Percentiles rank a stretch among this genome's conserved stretches.
These are phyloP conservation scores for Trichomalopsis sarcophagae DNA, from an alignment of 1,140 invertebrate species.

Conservation along the genomic window DNA sequence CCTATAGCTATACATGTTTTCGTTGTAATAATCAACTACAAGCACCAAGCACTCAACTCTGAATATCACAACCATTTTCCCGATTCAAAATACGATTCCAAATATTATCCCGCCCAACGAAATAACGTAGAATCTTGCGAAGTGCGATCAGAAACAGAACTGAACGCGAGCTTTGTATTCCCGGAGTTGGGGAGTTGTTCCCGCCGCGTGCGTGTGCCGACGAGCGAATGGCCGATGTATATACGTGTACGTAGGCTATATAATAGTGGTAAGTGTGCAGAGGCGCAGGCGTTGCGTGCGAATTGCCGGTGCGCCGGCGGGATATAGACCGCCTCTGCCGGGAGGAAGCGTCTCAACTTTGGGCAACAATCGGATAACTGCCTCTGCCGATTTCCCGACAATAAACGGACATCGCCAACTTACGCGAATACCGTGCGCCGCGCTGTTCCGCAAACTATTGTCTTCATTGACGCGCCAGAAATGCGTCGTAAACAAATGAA, in stretches of 20 bases:
- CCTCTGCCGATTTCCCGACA: constrained; percentile 46
- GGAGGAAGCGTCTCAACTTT: constrained; percentile 36
- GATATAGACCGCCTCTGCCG: not conserved
- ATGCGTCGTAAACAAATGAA: constrained; percentile 31
- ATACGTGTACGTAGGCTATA: not conserved
- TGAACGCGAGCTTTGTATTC: constrained; percentile 16
- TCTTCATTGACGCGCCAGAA: constrained; percentile 21
- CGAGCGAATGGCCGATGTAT: not conserved
- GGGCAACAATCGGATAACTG: constrained; percentile 49
- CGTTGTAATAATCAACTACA: too few species aligned
- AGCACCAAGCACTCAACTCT: too few species aligned
- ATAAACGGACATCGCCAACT: constrained; percentile 46
- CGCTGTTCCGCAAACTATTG: constrained; percentile 18
- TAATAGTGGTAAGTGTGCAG: not conserved
- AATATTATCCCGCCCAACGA: not conserved
- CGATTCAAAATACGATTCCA: not conserved
- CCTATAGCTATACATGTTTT: too few species aligned
- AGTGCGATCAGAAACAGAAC: not conserved
- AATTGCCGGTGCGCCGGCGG: constrained; percentile 15
- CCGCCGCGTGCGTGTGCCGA: not conserved
- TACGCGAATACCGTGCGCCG: constrained; percentile 8
- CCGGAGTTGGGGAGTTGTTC: constrained; percentile 29
- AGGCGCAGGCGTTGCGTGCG: constrained; percentile 10
- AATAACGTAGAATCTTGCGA: constrained; percentile 6
- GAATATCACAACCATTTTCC: not conserved